Percentiles rank a stretch among this genome's conserved stretches.
These are phyloP conservation scores for Ecdyonurus torrentis DNA, from an alignment of 2,888 invertebrate genomes.

Conservation along the genomic window DNA sequence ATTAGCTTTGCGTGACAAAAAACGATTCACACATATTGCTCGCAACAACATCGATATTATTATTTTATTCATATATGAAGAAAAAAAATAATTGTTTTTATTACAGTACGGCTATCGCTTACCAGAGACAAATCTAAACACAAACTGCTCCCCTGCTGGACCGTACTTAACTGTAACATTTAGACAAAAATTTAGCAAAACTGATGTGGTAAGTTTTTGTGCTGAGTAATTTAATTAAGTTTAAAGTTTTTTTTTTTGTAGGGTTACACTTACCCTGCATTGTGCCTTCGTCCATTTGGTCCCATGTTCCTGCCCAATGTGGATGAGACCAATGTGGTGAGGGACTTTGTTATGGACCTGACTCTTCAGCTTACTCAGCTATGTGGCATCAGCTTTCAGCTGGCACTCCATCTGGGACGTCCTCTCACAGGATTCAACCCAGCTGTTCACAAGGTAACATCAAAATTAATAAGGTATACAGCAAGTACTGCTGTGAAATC, in stretches of 20 bases:
- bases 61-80: too few species aligned
- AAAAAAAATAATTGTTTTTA: too few species aligned
- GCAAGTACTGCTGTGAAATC: not conserved
- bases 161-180: not conserved
- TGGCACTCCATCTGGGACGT: not conserved
- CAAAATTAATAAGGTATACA: not conserved
- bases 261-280: not conserved
- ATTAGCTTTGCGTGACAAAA: too few species aligned
- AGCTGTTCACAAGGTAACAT: not conserved
- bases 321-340: not conserved
- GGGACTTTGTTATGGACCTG: not conserved
- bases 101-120: not conserved
- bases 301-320: not conserved
- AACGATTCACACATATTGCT: too few species aligned
- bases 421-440: not conserved
- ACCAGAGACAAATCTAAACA: not conserved
- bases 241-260: not conserved
- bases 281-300: not conserved
- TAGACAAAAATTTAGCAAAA: not conserved
- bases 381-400: not conserved
- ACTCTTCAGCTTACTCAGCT: not conserved
- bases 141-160: not conserved
- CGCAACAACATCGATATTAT: too few species aligned
- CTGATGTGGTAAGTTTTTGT: not conserved
- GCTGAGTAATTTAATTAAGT: too few species aligned